Conservation (phyloP, 2,113 vertebrate species). For the Albula goreensis region DNA sequence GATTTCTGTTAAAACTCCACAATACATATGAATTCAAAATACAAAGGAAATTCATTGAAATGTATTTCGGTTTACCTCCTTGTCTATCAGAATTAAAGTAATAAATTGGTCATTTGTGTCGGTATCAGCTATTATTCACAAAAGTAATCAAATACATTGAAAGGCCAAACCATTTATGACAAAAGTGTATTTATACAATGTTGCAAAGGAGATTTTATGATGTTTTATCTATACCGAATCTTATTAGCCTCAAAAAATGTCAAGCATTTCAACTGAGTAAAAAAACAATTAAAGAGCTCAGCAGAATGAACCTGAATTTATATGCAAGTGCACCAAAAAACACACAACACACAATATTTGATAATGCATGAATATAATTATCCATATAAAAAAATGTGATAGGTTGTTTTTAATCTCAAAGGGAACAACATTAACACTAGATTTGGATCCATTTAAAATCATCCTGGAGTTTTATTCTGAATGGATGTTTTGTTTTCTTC, state of each 20-base stretch:
- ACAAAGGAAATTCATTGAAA: neutral
- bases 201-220: neutral
- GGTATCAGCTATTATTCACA: neutral
- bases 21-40: neutral
- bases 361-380: no score
- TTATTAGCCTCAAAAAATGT: neutral
- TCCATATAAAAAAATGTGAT: no score
- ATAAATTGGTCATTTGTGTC: neutral
- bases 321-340: no score
- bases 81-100: neutral
- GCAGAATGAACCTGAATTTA: neutral
- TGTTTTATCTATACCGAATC: neutral
- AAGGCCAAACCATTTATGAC: neutral
- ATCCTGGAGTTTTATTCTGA: no score
- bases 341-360: no score
- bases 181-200: neutral
- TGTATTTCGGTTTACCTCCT: neutral
- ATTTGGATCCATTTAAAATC: no score
- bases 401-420: no score
- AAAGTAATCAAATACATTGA: neutral
- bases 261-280: neutral
- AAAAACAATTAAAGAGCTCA: neutral
- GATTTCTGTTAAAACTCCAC: no score
- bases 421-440: no score
- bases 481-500: no score